These are phyloP conservation scores for Sinosuthora webbiana DNA, from an alignment of 2,113 vertebrate species.

Conservation along the genomic window DNA sequence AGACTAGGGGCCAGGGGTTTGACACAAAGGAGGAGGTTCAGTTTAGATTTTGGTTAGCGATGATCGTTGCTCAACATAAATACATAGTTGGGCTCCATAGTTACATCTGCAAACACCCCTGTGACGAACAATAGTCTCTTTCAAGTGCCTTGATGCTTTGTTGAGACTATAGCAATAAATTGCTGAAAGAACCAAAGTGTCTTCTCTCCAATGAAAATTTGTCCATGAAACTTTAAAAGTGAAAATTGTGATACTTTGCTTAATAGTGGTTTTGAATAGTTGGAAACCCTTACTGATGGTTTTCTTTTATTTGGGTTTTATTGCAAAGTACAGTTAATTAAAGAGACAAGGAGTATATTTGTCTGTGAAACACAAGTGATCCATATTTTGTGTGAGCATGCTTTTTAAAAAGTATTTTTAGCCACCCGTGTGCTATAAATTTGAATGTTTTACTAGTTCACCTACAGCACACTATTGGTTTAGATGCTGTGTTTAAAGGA, in stretches of 20 bases:
- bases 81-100: conserved; percentile 7
- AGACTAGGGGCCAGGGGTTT: neutral
- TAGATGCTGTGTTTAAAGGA: neutral
- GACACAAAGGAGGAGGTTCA: neutral
- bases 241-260: neutral
- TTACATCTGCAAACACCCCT: neutral
- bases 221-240: neutral
- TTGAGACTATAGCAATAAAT: neutral
- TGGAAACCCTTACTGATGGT: neutral
- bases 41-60: neutral
- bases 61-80: neutral
- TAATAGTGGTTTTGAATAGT: neutral
- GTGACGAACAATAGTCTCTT: neutral
- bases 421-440: neutral
- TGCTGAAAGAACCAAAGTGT: neutral
- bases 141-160: neutral
- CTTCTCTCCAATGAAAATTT: neutral
- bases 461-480: neutral
- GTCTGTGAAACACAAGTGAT: neutral
- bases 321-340: neutral
- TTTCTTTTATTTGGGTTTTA: neutral
- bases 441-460: neutral
- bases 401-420: neutral
- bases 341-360: neutral
- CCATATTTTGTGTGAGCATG: neutral